A percentile compares a stretch with the other conserved stretches of the same genome.
phyloP scores from a whole-genome alignment of 2,797 vertebrate genomes.

The Eidolon dupreanum region DNA sequence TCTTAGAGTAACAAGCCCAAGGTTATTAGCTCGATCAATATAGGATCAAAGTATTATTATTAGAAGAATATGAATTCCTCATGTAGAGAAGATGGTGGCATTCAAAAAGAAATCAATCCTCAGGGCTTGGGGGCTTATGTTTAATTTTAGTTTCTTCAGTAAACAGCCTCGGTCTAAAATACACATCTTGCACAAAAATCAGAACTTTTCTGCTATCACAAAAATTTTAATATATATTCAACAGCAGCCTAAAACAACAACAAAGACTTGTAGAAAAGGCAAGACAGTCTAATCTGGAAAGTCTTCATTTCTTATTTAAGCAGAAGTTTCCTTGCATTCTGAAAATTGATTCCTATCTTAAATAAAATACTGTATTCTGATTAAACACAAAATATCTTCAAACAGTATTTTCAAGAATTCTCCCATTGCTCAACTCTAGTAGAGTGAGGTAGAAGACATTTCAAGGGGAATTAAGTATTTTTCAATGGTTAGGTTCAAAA shows the following conservation, averaged over 20 bases:
- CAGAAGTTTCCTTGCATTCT: neutral
- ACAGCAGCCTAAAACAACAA: neutral
- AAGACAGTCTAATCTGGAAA: neutral
- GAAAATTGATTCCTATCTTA: neutral
- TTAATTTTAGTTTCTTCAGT: slow-evolving; percentile 8
- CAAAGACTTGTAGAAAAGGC: neutral
- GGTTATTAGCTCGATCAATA: neutral
- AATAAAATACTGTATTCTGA: neutral
- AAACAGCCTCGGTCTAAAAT: neutral
- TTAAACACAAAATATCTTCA: neutral
- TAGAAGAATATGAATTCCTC: neutral
- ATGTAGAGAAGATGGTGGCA: neutral
- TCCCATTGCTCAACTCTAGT: neutral
- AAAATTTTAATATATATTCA: neutral
- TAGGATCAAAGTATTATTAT: neutral
- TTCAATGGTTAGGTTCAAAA: neutral
- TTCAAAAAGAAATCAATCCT: neutral
- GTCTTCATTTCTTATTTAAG: slow-evolving; percentile 1
- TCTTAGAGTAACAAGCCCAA: neutral
- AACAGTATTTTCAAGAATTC: neutral
- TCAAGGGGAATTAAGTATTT: neutral
- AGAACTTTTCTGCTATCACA: neutral
- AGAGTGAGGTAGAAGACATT: neutral
- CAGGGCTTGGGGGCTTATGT: neutral
- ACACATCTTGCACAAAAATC: neutral